Conservation (phyloP, 1,140 invertebrate species). For the Argopecten irradians region DNA sequence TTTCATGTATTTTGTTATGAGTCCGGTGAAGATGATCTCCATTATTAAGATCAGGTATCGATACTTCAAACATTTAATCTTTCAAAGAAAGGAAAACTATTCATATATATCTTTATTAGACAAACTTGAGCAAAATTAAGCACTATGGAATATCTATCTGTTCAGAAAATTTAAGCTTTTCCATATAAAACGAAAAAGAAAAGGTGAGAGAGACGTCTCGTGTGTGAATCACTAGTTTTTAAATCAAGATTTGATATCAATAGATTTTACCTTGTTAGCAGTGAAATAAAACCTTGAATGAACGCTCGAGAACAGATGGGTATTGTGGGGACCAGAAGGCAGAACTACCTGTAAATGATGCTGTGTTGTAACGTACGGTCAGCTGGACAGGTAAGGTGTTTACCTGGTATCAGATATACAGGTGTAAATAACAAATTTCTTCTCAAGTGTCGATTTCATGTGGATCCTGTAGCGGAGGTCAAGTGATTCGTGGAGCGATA, state of each 20-base stretch:
- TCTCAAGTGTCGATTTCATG: neutral
- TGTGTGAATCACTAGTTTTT: neutral
- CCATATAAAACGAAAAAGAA: no score
- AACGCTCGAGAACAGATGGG: neutral
- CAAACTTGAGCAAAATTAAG: no score
- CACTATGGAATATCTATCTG: no score
- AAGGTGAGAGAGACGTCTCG: no score
- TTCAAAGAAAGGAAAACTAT: no score
- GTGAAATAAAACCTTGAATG: neutral
- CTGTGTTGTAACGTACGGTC: neutral
- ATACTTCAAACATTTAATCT: no score
- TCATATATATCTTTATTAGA: no score
- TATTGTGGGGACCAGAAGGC: neutral
- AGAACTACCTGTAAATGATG: neutral
- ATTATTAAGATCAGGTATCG: no score
- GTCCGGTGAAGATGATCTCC: no score
- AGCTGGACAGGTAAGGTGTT: neutral
- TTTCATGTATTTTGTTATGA: no score
- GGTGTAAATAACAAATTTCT: slow-evolving; percentile 23
- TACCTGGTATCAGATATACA: neutral
- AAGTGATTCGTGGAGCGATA: neutral
- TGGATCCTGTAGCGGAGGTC: neutral
- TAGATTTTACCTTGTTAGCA: neutral
- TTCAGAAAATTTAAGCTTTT: no score
- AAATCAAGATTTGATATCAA: neutral